phyloP scores from a whole-genome alignment of 1,140 invertebrate genomes.

The Wasmannia auropunctata region DNA sequence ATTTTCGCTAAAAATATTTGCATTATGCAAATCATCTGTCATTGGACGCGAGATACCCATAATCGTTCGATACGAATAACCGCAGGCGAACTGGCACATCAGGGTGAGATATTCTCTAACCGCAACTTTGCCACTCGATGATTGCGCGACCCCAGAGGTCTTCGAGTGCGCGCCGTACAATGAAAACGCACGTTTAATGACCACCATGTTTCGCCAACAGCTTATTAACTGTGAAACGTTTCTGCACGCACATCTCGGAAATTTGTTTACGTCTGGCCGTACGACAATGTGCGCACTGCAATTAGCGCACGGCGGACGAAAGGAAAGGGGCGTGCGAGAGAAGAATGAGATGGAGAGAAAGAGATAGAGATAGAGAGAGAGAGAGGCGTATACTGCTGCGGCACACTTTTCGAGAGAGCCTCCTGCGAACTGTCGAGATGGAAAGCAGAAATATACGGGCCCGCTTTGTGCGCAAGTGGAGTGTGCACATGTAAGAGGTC shows the following conservation, averaged over 20 bases:
- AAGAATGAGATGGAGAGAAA: not conserved
- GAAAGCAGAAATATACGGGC: constrained; percentile 81
- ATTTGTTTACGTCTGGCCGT: constrained; percentile 64
- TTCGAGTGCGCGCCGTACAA: constrained; percentile 51
- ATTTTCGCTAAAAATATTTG: not conserved
- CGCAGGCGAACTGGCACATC: constrained; percentile 43
- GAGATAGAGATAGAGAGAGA: constrained; percentile 2
- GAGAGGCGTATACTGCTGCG: constrained; percentile 38
- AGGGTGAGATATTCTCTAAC: constrained; percentile 65
- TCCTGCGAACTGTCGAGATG: constrained; percentile 74
- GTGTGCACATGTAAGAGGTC: constrained; percentile 78
- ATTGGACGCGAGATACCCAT: not conserved
- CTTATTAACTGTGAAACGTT: constrained; percentile 76
- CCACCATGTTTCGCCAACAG: constrained; percentile 80
- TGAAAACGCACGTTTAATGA: constrained; percentile 77
- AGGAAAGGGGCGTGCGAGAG: constrained; percentile 25
- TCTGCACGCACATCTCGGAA: constrained; percentile 63
- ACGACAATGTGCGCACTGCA: constrained; percentile 63
- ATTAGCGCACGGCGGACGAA: constrained; percentile 31
- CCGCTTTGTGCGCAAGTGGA: constrained; percentile 77
- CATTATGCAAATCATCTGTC: not conserved
- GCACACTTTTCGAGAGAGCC: constrained; percentile 70
- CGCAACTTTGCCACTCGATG: constrained; percentile 66
- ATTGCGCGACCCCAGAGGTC: constrained; percentile 50
- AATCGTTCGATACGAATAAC: constrained; percentile 39